phyloP scores from a whole-genome alignment of 2,797 vertebrate genomes.

The Sphaeramia orbicularis region DNA sequence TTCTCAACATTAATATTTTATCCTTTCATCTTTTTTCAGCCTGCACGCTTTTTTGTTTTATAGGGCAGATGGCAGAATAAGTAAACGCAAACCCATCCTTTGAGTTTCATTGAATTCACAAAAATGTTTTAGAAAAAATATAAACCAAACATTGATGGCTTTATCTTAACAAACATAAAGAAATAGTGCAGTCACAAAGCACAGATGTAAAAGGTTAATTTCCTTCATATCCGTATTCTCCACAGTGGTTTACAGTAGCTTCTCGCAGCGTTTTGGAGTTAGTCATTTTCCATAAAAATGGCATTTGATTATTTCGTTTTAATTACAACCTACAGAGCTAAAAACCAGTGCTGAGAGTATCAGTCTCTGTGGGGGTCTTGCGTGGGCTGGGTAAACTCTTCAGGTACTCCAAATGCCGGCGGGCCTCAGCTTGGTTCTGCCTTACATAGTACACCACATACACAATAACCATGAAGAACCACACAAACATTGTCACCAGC shows the following conservation, averaged over 20 bases:
- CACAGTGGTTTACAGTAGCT: slow-evolving; percentile 17
- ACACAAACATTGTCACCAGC: slow-evolving; percentile 87
- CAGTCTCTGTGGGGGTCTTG: slow-evolving; percentile 76
- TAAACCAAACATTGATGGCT: not conserved
- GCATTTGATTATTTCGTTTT: slow-evolving; percentile 13
- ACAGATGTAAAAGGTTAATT: slow-evolving; percentile 26
- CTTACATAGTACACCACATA: slow-evolving; percentile 86
- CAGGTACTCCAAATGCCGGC: slow-evolving; percentile 84
- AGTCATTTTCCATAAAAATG: slow-evolving; percentile 15
- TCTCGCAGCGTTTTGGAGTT: slow-evolving; percentile 24
- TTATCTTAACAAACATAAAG: slow-evolving; percentile 35
- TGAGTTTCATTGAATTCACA: not conserved
- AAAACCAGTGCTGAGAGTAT: slow-evolving; percentile 85
- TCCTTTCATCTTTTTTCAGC: slow-evolving; percentile 24
- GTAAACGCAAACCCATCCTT: not conserved
- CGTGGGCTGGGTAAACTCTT: slow-evolving; percentile 83
- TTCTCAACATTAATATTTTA: slow-evolving; percentile 16
- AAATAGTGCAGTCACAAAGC: slow-evolving; percentile 25
- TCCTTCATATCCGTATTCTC: slow-evolving; percentile 13
- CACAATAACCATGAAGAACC: slow-evolving; percentile 86
- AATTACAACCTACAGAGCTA: slow-evolving; percentile 53
- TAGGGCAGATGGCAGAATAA: slow-evolving; percentile 1
- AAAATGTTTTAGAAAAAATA: slow-evolving; percentile 16
- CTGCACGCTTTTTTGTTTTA: slow-evolving; percentile 8
- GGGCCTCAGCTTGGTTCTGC: slow-evolving; percentile 84